These are phyloP conservation scores for Hermatobates lingyangjiaoensis DNA, from an alignment of 1,140 invertebrate species.

Conservation along the genomic window DNA sequence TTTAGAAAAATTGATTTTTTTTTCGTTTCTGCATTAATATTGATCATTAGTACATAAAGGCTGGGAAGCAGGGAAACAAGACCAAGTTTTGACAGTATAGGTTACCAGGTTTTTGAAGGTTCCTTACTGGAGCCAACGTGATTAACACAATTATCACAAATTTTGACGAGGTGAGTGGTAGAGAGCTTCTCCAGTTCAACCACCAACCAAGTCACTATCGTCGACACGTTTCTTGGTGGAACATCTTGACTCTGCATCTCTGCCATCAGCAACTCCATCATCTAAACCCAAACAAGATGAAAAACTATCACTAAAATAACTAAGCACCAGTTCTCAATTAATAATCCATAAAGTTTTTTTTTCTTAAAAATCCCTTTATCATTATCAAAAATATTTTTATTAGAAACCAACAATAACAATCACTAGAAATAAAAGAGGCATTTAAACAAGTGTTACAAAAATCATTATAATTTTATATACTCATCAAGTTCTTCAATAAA, in stretches of 20 bases:
- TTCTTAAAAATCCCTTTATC: neutral
- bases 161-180: slow-evolving; percentile 27
- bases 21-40: too few species aligned
- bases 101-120: slow-evolving; percentile 19
- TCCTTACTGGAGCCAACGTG: slow-evolving; percentile 23
- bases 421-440: neutral
- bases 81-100: too few species aligned
- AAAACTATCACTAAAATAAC: neutral
- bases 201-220: slow-evolving; percentile 12
- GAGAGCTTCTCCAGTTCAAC: slow-evolving; percentile 17
- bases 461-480: neutral
- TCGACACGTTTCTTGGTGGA: slow-evolving; percentile 7
- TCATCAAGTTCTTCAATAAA: too few species aligned
- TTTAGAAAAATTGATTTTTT: too few species aligned
- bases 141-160: slow-evolving; percentile 28
- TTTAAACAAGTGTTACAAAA: neutral
- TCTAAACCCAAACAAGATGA: slow-evolving; percentile 7
- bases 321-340: neutral
- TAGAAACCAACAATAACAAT: neutral
- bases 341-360: neutral
- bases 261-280: slow-evolving; percentile 13
- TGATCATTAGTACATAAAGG: too few species aligned
- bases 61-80: too few species aligned
- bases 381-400: neutral
- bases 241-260: slow-evolving; percentile 12